Percentiles rank a stretch among this genome's conserved stretches.
These are phyloP conservation scores for Enteromius viviparus DNA, from an alignment of 2,797 vertebrate species.

Conservation along the genomic window DNA sequence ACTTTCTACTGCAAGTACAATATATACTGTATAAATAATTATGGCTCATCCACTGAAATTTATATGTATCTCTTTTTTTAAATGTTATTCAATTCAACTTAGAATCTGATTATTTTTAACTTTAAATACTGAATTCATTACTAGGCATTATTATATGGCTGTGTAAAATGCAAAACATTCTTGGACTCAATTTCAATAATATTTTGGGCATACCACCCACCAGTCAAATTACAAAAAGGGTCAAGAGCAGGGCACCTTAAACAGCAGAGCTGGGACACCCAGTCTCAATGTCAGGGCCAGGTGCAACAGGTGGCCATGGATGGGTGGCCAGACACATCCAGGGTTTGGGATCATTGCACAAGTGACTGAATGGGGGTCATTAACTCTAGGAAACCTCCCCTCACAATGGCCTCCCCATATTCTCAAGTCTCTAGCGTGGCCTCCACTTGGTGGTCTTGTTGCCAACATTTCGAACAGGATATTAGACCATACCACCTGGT, in stretches of 20 bases:
- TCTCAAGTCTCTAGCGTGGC: conserved; percentile 59
- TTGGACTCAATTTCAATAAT: not conserved
- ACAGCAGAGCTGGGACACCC: not conserved
- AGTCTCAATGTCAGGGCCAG: conserved; percentile 65
- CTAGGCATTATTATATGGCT: not conserved
- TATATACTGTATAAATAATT: not conserved
- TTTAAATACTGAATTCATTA: not conserved
- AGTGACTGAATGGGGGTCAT: conserved; percentile 62
- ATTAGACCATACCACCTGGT: conserved; percentile 11
- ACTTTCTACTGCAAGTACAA: not conserved
- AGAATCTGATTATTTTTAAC: not conserved
- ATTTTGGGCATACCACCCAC: not conserved
- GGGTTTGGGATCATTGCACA: conserved; percentile 46
- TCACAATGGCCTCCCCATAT: conserved; percentile 53
- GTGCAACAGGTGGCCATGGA: conserved; percentile 63
- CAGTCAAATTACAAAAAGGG: not conserved
- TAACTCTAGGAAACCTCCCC: conserved; percentile 65
- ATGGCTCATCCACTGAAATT: not conserved
- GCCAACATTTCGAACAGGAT: conserved; percentile 33
- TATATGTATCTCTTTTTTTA: not conserved
- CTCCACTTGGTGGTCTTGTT: conserved; percentile 49
- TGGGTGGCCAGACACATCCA: conserved; percentile 56
- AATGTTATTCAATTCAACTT: not conserved
- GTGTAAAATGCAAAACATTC: not conserved
- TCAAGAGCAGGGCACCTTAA: conserved; percentile 1